Evolutionary conservation across 2,888 invertebrate species (phyloP).

Genomic region (Dinocampus coccinellae): DNA sequence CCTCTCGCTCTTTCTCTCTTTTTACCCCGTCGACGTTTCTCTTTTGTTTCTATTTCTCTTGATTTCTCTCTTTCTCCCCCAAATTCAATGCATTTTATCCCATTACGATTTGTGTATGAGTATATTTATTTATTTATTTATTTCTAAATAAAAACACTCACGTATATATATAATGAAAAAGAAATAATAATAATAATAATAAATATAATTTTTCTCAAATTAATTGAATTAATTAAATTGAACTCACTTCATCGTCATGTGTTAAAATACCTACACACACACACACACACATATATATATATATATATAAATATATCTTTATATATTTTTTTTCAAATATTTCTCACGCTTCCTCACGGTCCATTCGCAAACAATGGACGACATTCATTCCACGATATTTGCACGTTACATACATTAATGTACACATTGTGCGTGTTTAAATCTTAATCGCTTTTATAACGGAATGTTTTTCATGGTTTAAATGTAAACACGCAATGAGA

Average conservation of each 20-base stretch:
- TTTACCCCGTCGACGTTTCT: too few species aligned
- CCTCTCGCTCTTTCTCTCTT: not conserved
- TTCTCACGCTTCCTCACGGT: conserved; percentile 57
- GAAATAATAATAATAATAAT: too few species aligned
- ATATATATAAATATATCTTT: too few species aligned
- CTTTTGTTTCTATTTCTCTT: conserved; percentile 4
- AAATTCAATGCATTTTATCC: not conserved
- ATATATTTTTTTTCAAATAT: too few species aligned
- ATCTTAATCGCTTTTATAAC: conserved; percentile 58
- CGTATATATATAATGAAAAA: too few species aligned
- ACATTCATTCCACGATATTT: conserved; percentile 60
- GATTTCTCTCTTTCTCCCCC: not conserved
- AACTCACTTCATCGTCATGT: conserved; percentile 49
- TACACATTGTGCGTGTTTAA: conserved; percentile 42
- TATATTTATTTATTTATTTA: not conserved
- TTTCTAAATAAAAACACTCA: too few species aligned
- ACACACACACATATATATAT: too few species aligned
- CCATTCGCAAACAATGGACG: conserved; percentile 59
- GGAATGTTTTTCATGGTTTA: conserved; percentile 48
- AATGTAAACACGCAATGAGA: not conserved
- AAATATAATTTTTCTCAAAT: too few species aligned
- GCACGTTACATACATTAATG: conserved; percentile 29
- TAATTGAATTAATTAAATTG: conserved; percentile 60
- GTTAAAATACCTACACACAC: conserved; percentile 35
- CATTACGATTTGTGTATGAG: not conserved